These are phyloP conservation scores for Eupithecia insigniata DNA, from an alignment of 2,888 invertebrate genomes.

Conservation along the genomic window DNA sequence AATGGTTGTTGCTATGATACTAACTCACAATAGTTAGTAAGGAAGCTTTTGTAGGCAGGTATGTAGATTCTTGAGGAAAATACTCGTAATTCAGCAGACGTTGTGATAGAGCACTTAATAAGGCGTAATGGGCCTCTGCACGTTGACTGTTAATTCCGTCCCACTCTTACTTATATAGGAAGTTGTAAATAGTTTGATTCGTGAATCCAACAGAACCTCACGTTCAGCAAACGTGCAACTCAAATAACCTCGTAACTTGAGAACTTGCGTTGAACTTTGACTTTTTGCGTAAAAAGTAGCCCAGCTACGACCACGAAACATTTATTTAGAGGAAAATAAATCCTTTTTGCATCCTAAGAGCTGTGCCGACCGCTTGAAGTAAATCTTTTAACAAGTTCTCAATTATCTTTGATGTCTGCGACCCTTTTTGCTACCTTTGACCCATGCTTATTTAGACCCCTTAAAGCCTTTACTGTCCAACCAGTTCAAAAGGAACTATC, in stretches of 20 bases:
- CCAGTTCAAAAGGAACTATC: conserved; percentile 74
- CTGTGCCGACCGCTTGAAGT: conserved; percentile 37
- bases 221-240: conserved; percentile 23
- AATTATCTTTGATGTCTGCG: conserved; percentile 74
- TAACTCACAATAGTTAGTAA: background rate
- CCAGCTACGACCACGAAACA: conserved; percentile 9
- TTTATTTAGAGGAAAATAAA: conserved; percentile 37
- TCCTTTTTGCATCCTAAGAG: conserved; percentile 36
- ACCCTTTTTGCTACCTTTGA: conserved; percentile 74
- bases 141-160: conserved; percentile 29
- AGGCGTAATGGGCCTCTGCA: conserved; percentile 23
- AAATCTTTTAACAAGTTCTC: conserved; percentile 68
- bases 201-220: conserved; percentile 19
- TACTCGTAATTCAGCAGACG: conserved; percentile 21
- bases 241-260: conserved; percentile 18
- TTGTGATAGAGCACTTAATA: conserved; percentile 26
- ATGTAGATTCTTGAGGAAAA: conserved; percentile 10
- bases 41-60: background rate
- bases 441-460: conserved; percentile 65
- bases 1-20: background rate
- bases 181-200: conserved; percentile 24
- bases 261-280: conserved; percentile 19
- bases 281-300: conserved; percentile 14
- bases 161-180: conserved; percentile 20
- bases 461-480: conserved; percentile 57